Evolutionary conservation across 2,113 vertebrate species (phyloP).

Genomic region (Solea solea): DNA sequence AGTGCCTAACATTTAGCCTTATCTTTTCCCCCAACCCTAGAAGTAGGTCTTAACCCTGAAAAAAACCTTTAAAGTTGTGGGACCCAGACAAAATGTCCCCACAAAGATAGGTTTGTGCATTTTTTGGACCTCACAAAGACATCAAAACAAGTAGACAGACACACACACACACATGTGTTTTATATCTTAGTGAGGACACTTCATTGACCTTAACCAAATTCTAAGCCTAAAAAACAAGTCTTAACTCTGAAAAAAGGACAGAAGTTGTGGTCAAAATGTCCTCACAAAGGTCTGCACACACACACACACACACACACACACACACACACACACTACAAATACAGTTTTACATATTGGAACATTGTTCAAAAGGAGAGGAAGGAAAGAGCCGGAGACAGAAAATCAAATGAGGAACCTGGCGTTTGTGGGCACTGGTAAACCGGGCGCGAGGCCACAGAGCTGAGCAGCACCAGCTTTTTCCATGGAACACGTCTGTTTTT

Average conservation of each 20-base stretch:
- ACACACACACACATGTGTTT: not conserved
- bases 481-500: conserved; percentile 53
- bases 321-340: not conserved
- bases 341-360: conserved; percentile 37
- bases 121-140: too few relatives aligned
- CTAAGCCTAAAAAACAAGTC: too few relatives aligned
- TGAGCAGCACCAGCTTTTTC: conserved; percentile 70
- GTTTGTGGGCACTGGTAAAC: conserved; percentile 52
- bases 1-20: too few relatives aligned
- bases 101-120: too few relatives aligned
- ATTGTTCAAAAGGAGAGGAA: conserved; percentile 28
- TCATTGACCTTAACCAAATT: too few relatives aligned
- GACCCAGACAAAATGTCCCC: too few relatives aligned
- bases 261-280: not conserved
- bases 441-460: conserved; percentile 45
- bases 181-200: too few relatives aligned
- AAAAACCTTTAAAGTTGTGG: too few relatives aligned
- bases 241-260: too few relatives aligned
- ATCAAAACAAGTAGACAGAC: not conserved
- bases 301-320: not conserved
- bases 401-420: conserved; percentile 47
- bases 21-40: too few relatives aligned
- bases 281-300: not conserved
- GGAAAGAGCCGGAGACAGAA: conserved; percentile 29
- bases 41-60: too few relatives aligned